phyloP scores from a whole-genome alignment of 2,113 vertebrate species.

The Scalopus aquaticus region DNA sequence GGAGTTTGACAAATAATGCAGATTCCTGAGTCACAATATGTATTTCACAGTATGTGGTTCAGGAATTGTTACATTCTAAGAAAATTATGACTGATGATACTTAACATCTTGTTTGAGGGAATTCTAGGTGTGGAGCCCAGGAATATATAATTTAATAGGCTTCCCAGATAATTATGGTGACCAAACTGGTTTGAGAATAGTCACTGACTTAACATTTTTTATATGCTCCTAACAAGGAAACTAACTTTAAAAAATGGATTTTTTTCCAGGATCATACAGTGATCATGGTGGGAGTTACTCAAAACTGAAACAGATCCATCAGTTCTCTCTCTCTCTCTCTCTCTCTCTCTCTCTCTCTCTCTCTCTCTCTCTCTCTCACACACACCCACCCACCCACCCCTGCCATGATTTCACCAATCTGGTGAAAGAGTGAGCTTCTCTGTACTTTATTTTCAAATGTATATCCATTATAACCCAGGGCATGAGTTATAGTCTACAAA shows the following conservation, averaged over 20 bases:
- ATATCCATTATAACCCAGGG: not conserved
- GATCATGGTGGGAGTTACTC: not conserved
- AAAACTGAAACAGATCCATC: not conserved
- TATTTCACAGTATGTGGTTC: not conserved
- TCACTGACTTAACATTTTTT: slow-evolving; percentile 11
- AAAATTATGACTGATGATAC: slow-evolving; percentile 2
- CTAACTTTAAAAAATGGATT: not conserved
- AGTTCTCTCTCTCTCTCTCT: too few species aligned
- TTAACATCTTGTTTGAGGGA: not conserved
- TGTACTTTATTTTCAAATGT: not conserved
- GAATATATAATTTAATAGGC: slow-evolving; percentile 32
- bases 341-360: too few species aligned
- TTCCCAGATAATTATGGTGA: slow-evolving; percentile 28
- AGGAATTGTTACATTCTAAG: not conserved
- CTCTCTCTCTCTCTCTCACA: too few species aligned
- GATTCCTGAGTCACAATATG: not conserved
- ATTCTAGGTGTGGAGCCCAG: not conserved
- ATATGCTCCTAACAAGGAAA: not conserved
- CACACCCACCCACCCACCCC: not conserved
- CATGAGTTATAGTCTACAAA: not conserved
- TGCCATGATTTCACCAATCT: not conserved
- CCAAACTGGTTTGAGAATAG: slow-evolving; percentile 22
- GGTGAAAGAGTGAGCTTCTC: not conserved
- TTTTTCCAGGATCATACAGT: not conserved
- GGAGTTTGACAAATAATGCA: not conserved